Conservation (phyloP, 2,797 vertebrate species). For the Acanthurus tractus region DNA sequence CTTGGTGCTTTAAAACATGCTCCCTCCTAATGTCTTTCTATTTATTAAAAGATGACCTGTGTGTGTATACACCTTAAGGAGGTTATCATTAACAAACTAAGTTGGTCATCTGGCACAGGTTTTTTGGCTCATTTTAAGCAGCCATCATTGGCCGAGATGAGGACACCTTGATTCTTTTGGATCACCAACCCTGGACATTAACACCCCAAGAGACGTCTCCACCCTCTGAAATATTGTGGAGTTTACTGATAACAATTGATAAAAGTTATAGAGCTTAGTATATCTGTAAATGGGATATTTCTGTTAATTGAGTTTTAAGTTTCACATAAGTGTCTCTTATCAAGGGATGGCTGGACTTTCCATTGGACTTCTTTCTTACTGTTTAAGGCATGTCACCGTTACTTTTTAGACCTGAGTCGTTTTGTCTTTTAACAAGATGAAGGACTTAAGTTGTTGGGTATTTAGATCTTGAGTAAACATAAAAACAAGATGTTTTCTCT, state of each 20-base stretch:
- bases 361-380: too few relatives aligned
- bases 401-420: too few relatives aligned
- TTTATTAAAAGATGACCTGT: conserved; percentile 10
- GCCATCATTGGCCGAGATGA: conserved; percentile 33
- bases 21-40: not conserved
- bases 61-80: conserved; percentile 2
- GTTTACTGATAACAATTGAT: not conserved
- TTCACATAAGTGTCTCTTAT: too few relatives aligned
- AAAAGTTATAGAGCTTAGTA: not conserved
- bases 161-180: not conserved
- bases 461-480: too few relatives aligned
- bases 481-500: too few relatives aligned
- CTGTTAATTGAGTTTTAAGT: too few relatives aligned
- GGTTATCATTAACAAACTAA: conserved; percentile 19
- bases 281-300: not conserved
- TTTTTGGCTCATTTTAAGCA: conserved; percentile 39
- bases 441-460: too few relatives aligned
- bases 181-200: conserved; percentile 24
- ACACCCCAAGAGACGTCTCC: conserved; percentile 9
- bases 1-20: not conserved
- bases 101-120: conserved; percentile 21
- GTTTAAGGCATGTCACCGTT: too few relatives aligned
- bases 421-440: too few relatives aligned
- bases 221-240: not conserved
- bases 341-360: too few relatives aligned